Evolutionary conservation across 2,888 invertebrate genomes (phyloP), one percentile per base, ranked within the genome.

Genomic region (Dasypogon diadema): DNA sequence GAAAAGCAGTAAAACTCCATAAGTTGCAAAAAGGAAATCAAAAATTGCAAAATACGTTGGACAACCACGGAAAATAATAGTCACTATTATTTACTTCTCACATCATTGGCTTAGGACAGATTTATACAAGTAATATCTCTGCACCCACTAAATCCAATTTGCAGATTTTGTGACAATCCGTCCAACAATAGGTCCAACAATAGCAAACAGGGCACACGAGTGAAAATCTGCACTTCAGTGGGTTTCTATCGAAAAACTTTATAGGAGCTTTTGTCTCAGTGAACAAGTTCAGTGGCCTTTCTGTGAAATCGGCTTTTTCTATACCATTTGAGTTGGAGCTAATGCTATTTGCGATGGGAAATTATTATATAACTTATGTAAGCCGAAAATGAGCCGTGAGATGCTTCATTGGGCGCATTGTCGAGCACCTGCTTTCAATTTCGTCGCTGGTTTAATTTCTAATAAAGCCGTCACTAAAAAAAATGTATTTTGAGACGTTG

Each of bases 371-470:
- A 42, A 42, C n/a, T 6, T 12, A 42, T 12, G n/a, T 42, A 30
- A 30, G 6, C 12, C n/a, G n/a, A 42, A 42, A 42, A 42, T 42
- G 42, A 1, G 42, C 42, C 2, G 18, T 16, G 60, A 60, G 60
- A 60, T 60, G 60, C 60, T 60, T 60, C 60, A 60, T 37, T 60
- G 60, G 37, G 18, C 37, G 18, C 60, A 60, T 60, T 60, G 18
- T 60, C 21, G 18, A 37, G 34, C 37, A 60, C 60, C 60, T 34
- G 37, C 26, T 60, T 16, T 37, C 8, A 60, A 37, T 60, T 60
- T 60, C 60, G 37, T 26, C 60, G 37, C 10, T 60, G 24, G 14
- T 37, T 18, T 21, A 60, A 37, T 60, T 34, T 60, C 37, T 60
- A 60, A 18, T 34, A 18, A 37, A 37, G 37, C 37, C 18, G n/a